These are phyloP conservation scores for Peromyscus eremicus DNA, from an alignment of 2,797 vertebrate species.

Conservation along the genomic window DNA sequence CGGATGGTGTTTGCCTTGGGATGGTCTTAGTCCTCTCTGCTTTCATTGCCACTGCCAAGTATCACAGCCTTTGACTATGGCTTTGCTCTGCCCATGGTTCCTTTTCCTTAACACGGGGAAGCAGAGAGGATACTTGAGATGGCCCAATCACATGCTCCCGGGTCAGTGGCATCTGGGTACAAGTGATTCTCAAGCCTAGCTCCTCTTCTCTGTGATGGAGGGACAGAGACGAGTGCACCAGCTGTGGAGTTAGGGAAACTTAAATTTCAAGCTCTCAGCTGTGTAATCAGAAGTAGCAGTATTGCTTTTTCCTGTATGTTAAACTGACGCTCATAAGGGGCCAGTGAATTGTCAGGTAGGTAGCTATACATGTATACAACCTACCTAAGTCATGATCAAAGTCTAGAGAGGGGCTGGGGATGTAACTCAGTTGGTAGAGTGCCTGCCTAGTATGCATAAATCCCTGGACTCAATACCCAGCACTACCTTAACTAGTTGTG, in stretches of 20 bases:
- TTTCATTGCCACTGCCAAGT: conserved; percentile 39
- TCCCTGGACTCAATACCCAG: neutral
- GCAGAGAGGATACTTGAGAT: neutral
- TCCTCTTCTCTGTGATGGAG: neutral
- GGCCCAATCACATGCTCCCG: fast-evolving
- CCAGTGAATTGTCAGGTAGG: neutral
- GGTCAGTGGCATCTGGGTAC: neutral
- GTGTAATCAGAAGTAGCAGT: neutral
- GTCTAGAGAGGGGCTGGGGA: neutral
- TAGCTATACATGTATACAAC: neutral
- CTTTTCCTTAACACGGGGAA: neutral
- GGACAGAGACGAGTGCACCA: neutral
- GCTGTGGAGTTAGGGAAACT: neutral
- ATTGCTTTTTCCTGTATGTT: conserved; percentile 8
- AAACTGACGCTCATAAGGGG: neutral
- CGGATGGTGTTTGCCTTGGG: conserved; percentile 60
- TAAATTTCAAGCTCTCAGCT: neutral
- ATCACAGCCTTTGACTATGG: neutral
- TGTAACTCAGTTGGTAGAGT: neutral
- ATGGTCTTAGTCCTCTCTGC: conserved; percentile 21
- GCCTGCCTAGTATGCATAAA: neutral
- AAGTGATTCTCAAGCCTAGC: neutral
- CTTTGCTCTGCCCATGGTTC: conserved; percentile 43
- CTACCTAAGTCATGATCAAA: neutral
- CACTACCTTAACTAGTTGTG: neutral